Conservation (phyloP, 2,113 vertebrate species). For the Hemibagrus wyckioides region DNA sequence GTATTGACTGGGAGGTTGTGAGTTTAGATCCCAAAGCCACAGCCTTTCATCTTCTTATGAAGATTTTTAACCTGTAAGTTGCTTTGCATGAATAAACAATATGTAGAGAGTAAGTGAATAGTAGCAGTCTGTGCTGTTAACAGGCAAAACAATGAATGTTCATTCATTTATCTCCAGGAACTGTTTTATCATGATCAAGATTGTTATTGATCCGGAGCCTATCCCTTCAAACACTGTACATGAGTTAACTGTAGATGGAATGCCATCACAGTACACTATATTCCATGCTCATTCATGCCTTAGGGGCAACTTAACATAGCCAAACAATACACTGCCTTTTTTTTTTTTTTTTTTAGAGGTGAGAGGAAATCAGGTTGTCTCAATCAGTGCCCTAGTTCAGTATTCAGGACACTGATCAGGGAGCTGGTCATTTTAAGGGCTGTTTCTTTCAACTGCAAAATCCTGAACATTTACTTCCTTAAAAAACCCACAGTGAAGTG, state of each 20-base stretch:
- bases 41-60: neutral
- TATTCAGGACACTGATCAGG: too few species aligned
- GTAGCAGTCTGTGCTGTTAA: neutral
- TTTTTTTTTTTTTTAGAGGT: neutral
- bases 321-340: neutral
- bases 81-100: neutral
- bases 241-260: neutral
- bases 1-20: neutral
- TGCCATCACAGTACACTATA: neutral
- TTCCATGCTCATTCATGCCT: neutral
- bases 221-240: neutral
- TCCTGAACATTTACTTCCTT: too few species aligned
- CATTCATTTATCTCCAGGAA: neutral
- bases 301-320: neutral
- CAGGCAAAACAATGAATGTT: neutral
- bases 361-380: neutral
- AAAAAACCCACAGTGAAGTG: too few species aligned
- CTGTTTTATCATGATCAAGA: neutral
- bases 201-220: neutral
- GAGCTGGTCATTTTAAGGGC: too few species aligned
- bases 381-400: too few species aligned
- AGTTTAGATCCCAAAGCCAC: neutral
- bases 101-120: neutral
- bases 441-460: too few species aligned
- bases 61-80: neutral